A percentile compares a stretch with the other conserved stretches of the same genome.
Conservation (phyloP, 1,140 invertebrate genomes). For the Campoletis sonorensis region DNA sequence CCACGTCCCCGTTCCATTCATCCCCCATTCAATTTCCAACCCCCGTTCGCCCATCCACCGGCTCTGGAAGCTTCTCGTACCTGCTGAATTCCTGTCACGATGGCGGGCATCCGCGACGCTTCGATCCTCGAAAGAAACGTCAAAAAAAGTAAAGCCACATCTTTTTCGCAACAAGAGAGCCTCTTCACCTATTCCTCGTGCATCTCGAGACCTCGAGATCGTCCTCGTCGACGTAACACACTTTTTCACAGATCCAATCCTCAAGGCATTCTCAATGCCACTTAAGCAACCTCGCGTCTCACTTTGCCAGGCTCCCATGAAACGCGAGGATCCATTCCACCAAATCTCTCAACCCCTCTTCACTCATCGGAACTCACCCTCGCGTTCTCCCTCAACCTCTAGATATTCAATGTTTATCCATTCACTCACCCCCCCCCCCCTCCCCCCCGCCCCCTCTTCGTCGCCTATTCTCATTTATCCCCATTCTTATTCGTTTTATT, state of each 20-base stretch:
- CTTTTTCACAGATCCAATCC: conserved; percentile 11
- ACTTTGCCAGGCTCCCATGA: conserved; percentile 71
- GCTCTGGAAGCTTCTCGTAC: conserved; percentile 54
- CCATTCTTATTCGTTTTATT: conserved; percentile 10
- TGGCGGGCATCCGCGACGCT: conserved; percentile 75
- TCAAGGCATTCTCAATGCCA: conserved; percentile 61
- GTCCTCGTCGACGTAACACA: not conserved
- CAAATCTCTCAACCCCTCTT: conserved; percentile 24
- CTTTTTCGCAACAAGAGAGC: conserved; percentile 68
- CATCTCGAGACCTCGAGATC: conserved; percentile 60
- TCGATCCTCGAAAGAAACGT: conserved; percentile 70
- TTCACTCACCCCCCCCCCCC: not conserved
- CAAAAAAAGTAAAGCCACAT: conserved; percentile 66
- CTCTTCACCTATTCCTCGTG: conserved; percentile 50
- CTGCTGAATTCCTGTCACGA: conserved; percentile 64
- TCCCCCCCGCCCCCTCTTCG: too few species aligned
- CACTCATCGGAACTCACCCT: conserved; percentile 34
- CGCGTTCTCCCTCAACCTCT: not conserved
- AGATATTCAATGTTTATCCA: not conserved
- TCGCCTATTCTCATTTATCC: too few species aligned
- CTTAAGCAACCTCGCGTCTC: conserved; percentile 73
- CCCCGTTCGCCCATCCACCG: not conserved
- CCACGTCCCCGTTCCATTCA: not conserved
- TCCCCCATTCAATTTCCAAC: too few species aligned
- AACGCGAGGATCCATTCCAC: conserved; percentile 51